These are phyloP conservation scores for Misgurnus anguillicaudatus DNA, from an alignment of 2,113 vertebrate species.

Conservation along the genomic window DNA sequence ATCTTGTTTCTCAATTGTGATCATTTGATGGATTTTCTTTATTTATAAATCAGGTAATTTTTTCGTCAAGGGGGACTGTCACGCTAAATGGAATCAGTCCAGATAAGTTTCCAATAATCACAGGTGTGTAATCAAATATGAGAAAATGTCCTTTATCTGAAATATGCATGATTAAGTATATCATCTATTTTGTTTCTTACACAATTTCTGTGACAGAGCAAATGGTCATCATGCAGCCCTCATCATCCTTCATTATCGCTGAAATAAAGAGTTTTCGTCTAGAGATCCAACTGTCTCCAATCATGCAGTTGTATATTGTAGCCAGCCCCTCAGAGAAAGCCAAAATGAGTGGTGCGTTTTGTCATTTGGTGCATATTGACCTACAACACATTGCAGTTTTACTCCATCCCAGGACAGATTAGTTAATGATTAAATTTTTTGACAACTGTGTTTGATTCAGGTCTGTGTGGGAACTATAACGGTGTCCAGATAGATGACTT, in stretches of 20 bases:
- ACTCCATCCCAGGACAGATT: no score
- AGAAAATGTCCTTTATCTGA: no score
- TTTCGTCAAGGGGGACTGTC: conserved; percentile 32
- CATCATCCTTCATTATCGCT: conserved; percentile 37
- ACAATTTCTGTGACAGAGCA: not conserved
- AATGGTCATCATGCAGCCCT: conserved; percentile 7
- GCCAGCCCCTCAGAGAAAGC: conserved; percentile 30
- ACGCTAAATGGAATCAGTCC: not conserved
- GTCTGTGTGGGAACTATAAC: conserved; percentile 52
- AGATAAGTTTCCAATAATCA: conserved; percentile 27
- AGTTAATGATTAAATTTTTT: not conserved
- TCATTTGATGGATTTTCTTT: not conserved
- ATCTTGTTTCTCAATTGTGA: no score
- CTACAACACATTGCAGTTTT: no score
- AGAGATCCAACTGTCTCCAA: conserved; percentile 38
- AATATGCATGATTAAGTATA: no score
- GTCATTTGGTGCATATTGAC: not conserved
- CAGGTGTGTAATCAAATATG: conserved; percentile 27
- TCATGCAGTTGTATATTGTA: conserved; percentile 47
- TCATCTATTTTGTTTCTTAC: no score
- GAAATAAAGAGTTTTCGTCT: conserved; percentile 16
- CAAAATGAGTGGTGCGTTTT: conserved; percentile 38
- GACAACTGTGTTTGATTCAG: conserved; percentile 16
- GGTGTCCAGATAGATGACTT: conserved; percentile 38
- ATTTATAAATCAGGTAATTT: conserved; percentile 11